Percentiles rank a stretch among this genome's conserved stretches.
Evolutionary conservation across 2,797 vertebrate genomes (phyloP).

Genomic region (Florisuga fusca): DNA sequence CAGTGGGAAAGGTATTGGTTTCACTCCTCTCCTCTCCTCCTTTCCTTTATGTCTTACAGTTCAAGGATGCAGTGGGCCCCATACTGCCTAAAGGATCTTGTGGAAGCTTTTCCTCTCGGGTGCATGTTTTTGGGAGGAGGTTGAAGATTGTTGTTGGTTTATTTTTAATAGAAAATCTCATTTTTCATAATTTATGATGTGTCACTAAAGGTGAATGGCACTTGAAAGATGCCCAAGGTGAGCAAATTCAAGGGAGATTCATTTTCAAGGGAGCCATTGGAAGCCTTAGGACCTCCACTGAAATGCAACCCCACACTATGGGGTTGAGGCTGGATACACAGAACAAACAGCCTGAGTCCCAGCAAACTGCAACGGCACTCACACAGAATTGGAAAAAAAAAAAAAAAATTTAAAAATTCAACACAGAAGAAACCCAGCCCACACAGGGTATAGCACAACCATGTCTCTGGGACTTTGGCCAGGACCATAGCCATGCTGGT

Average conservation of each 20-base stretch:
- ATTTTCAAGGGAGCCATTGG: neutral
- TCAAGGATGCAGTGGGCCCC: neutral
- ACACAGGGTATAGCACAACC: neutral
- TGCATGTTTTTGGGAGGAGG: neutral
- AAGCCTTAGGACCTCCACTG: neutral
- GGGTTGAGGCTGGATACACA: neutral
- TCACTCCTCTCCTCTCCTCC: neutral
- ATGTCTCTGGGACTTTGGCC: neutral
- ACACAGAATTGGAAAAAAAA: neutral
- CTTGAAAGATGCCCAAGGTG: neutral
- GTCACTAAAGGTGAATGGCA: fast-evolving
- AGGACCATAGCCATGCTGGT: fast-evolving
- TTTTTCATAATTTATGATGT: neutral
- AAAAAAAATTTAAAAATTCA: no score
- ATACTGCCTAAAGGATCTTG: neutral
- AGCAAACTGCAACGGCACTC: neutral
- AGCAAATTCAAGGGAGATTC: neutral
- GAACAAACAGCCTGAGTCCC: neutral
- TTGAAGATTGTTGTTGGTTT: neutral
- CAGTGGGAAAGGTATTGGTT: neutral
- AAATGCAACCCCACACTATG: neutral
- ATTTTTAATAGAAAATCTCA: neutral
- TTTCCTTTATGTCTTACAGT: neutral
- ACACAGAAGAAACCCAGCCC: neutral
- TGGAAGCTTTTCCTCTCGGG: neutral